These are phyloP conservation scores for Temnothorax nylanderi DNA, from an alignment of 1,140 invertebrate species.

Conservation along the genomic window DNA sequence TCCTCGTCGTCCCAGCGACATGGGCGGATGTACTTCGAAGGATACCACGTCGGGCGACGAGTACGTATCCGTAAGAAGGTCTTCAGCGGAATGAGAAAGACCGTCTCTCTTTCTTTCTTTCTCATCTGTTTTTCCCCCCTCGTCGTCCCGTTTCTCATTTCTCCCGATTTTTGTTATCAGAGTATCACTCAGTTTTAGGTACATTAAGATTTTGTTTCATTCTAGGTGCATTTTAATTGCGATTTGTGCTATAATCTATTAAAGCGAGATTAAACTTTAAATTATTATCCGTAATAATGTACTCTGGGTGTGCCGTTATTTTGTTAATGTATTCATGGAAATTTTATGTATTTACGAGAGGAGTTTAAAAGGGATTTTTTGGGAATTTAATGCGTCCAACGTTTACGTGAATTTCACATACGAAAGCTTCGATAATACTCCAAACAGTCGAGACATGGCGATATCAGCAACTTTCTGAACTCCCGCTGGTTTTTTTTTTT, in stretches of 20 bases:
- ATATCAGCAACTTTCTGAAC: background rate
- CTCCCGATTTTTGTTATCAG: background rate
- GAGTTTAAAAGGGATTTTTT: background rate
- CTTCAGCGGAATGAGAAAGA: background rate
- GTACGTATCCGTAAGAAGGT: constrained; percentile 78
- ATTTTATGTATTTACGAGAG: background rate
- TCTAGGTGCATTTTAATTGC: background rate
- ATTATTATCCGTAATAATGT: constrained; percentile 2
- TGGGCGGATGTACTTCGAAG: constrained; percentile 85
- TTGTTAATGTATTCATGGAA: background rate
- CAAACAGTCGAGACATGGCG: background rate
- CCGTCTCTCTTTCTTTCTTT: background rate
- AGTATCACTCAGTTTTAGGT: background rate
- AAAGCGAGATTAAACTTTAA: background rate
- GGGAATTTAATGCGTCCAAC: background rate
- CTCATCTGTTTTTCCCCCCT: background rate
- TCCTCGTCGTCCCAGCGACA: constrained; percentile 68
- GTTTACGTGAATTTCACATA: background rate
- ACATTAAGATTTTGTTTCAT: background rate
- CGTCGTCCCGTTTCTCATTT: background rate
- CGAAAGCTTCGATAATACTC: background rate
- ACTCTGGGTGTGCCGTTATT: background rate
- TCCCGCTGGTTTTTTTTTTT: background rate
- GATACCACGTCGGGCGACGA: constrained; percentile 83
- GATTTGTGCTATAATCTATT: background rate